A percentile compares a stretch with the other conserved stretches of the same genome.
Conservation (phyloP, 2,113 vertebrate species). For the Centrocercus urophasianus region DNA sequence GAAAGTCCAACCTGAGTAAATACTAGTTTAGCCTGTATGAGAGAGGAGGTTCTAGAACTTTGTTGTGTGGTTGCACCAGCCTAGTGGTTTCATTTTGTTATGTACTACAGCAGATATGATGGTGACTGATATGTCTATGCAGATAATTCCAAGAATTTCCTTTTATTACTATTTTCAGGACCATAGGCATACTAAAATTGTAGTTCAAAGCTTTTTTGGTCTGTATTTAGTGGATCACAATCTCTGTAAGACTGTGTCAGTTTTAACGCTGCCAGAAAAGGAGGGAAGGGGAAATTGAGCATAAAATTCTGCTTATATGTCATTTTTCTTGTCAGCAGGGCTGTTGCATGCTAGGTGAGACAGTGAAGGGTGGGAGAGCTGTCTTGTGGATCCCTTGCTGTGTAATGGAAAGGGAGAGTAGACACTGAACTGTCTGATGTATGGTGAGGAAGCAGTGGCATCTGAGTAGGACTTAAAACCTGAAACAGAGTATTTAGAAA, state of each 20-base stretch:
- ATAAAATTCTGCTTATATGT: background rate
- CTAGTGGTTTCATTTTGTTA: background rate
- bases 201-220: background rate
- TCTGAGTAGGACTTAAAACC: background rate
- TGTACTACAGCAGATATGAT: background rate
- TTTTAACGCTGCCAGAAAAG: background rate
- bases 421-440: background rate
- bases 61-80: background rate
- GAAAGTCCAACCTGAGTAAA: conserved; percentile 1
- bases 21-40: background rate
- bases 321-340: background rate
- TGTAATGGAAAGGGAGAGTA: background rate
- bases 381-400: background rate
- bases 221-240: background rate
- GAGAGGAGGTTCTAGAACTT: background rate
- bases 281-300: background rate
- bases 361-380: background rate
- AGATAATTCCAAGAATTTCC: background rate
- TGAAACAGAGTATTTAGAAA: background rate
- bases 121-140: background rate
- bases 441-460: background rate
- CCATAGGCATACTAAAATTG: background rate
- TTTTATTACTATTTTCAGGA: background rate
- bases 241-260: background rate
- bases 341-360: background rate